Base-by-base conservation (phyloP, 2,113 vertebrate genomes). In the Microcebus griseorufus region DNA sequence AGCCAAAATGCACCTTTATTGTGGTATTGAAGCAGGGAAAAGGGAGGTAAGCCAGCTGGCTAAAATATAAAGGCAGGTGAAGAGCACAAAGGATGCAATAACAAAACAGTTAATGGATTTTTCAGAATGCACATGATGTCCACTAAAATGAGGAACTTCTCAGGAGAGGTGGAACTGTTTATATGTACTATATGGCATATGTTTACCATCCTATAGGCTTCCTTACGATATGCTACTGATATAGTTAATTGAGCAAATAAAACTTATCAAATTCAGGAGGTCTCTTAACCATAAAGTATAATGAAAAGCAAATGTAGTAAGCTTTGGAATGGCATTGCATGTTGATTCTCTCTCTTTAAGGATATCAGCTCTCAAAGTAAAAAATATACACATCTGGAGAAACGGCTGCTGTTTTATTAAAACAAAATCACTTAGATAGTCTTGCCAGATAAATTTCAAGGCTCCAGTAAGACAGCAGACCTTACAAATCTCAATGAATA, bases 251-350 rank as follows among this genome's bases (percentile, higher is more conserved):
- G 34, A 80, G 18, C 37, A 96, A 97, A 94, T 95, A 86, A 95
- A 96, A 96, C 55, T 60, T 73, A 90, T 48, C 76, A 95, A 88
- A 91, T 83, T 93, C 91, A 91, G 39, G 88, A 90, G 72, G n/a
- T 48, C 23, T 85, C 65, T 93, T 65, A 94, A 70, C 78, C 69
- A 94, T 86, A 86, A 93, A 91, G 32, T 67, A 83, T 85, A 97
- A 98, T 95, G 73, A 79, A 92, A 96, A 94, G 53, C 93, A 97
- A 88, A 92, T 95, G 94, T 27, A 82, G 18, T 48, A 58, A 55
- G 85, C 70, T 96, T 86, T 88, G 72, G 76, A 88, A 78, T 78
- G 81, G 73, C 34, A 85, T 6, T 89, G 32, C 16, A 88, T 64
- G 9, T 34, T 65, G 32, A 83, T n/a, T 82, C 14, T 88, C 83